phyloP scores from a whole-genome alignment of 1,140 invertebrate genomes.

The Pseudomyrmex flavicornis region DNA sequence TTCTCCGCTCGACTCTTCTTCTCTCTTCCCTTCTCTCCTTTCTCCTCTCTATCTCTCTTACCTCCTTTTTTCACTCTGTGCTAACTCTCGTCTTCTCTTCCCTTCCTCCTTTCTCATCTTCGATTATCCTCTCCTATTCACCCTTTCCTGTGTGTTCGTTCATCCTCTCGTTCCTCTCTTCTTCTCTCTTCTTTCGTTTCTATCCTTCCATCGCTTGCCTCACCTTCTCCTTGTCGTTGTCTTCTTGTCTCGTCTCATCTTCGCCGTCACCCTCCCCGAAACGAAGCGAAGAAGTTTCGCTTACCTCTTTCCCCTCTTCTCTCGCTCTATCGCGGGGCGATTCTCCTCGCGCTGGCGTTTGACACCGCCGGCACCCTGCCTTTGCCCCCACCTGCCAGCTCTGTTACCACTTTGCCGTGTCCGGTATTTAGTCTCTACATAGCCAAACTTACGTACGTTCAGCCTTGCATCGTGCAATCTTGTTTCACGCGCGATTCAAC shows the following conservation, averaged over 20 bases:
- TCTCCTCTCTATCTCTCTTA: conserved; percentile 36
- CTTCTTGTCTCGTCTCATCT: conserved; percentile 46
- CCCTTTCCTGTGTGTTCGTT: neutral
- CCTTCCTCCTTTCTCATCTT: conserved; percentile 3
- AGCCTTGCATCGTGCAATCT: conserved; percentile 77
- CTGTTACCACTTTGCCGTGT: conserved; percentile 61
- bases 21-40: conserved; percentile 22
- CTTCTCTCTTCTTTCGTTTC: conserved; percentile 17
- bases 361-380: conserved; percentile 38
- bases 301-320: conserved; percentile 18
- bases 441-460: conserved; percentile 84
- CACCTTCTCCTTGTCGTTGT: conserved; percentile 14
- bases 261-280: conserved; percentile 21
- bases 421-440: conserved; percentile 80
- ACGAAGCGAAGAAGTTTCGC: conserved; percentile 23
- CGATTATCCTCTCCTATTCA: conserved; percentile 26
- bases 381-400: conserved; percentile 4
- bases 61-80: conserved; percentile 19
- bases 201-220: conserved; percentile 25
- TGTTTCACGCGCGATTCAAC: conserved; percentile 56
- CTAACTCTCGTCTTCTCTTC: conserved; percentile 47
- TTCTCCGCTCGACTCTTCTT: conserved; percentile 57
- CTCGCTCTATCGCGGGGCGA: conserved; percentile 18
- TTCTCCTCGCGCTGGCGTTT: conserved; percentile 31
- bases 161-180: conserved; percentile 20